phyloP scores from a whole-genome alignment of 2,888 invertebrate genomes.

The Yponomeuta malinellus region DNA sequence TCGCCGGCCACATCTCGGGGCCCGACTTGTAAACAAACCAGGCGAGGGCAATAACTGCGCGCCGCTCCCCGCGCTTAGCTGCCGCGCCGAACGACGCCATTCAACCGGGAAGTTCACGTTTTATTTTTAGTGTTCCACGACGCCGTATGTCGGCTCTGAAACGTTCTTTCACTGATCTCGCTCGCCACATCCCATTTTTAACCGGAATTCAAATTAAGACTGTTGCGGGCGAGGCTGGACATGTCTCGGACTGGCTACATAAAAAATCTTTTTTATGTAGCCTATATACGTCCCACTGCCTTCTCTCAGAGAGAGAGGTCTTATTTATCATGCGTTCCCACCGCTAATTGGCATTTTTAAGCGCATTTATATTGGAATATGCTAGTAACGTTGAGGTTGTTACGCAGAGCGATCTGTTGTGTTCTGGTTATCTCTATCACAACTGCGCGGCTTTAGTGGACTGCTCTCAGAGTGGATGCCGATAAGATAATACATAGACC shows the following conservation, averaged over 20 bases:
- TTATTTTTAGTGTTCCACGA: conserved; percentile 69
- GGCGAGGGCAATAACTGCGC: conserved; percentile 69
- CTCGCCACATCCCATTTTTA: background rate
- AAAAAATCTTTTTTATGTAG: too few species aligned
- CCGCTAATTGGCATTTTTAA: too few species aligned
- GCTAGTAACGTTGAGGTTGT: too few species aligned
- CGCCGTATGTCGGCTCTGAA: conserved; percentile 30
- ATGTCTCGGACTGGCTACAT: background rate
- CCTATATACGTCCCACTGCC: too few species aligned
- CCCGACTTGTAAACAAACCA: conserved; percentile 70
- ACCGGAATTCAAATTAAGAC: conserved; percentile 24
- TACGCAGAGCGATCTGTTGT: too few species aligned
- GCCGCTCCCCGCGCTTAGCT: conserved; percentile 58
- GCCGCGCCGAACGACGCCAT: conserved; percentile 58
- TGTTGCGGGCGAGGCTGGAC: conserved; percentile 13
- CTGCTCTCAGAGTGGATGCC: too few species aligned
- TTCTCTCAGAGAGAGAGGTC: too few species aligned
- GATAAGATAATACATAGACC: too few species aligned
- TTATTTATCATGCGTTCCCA: too few species aligned
- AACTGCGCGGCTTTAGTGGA: too few species aligned
- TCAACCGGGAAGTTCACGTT: conserved; percentile 74
- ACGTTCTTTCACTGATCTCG: conserved; percentile 6
- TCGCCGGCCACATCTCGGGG: conserved; percentile 35
- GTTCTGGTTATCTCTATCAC: too few species aligned
- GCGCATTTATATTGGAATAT: too few species aligned